phyloP scores from a whole-genome alignment of 1,140 invertebrate genomes.

The Papilio dardanus region DNA sequence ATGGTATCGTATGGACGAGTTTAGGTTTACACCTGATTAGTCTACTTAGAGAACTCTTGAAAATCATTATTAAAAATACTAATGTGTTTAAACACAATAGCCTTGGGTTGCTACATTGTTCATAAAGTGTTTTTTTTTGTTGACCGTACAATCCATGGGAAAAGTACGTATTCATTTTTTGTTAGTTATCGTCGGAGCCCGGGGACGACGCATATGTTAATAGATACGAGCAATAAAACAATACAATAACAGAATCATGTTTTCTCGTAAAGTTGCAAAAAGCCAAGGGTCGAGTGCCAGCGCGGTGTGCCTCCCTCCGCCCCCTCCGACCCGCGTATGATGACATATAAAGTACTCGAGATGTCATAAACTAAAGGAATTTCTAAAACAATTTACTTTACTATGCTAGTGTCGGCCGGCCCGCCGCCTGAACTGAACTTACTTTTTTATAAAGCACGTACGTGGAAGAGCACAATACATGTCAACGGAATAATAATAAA shows the following conservation, averaged over 20 bases:
- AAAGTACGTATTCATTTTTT: conserved; percentile 55
- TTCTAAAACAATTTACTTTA: conserved; percentile 23
- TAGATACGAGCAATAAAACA: conserved; percentile 57
- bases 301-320: conserved; percentile 32
- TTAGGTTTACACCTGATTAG: no score
- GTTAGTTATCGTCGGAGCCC: conserved; percentile 51
- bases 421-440: not conserved
- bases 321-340: conserved; percentile 8
- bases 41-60: no score
- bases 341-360: conserved; percentile 4
- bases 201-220: conserved; percentile 51
- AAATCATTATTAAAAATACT: no score
- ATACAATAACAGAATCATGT: conserved; percentile 51
- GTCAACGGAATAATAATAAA: conserved; percentile 20
- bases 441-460: not conserved
- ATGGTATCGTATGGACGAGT: no score
- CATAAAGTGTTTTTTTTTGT: no score
- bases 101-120: no score
- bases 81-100: no score
- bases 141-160: conserved; percentile 48
- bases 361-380: conserved; percentile 9
- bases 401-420: no score
- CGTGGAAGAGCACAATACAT: not conserved
- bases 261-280: conserved; percentile 48
- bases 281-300: conserved; percentile 45